Base-by-base conservation (phyloP, 2,113 vertebrate genomes). In the Corydoras maculifer region DNA sequence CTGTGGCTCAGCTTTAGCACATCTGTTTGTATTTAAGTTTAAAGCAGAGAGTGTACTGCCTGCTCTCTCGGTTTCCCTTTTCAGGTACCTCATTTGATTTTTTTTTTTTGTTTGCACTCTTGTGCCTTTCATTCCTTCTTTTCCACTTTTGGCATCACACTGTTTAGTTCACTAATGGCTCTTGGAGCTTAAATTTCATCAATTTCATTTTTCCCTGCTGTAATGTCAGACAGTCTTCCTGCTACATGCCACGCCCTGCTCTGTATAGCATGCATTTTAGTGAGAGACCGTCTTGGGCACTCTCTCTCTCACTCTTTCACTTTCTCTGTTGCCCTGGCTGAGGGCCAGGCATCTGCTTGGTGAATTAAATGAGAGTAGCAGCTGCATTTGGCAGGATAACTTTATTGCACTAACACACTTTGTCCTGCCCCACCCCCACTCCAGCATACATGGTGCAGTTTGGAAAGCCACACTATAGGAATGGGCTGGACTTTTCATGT, bases 11-110 rank as follows among this genome's bases (percentile, higher is more conserved):
- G 12, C 64, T 55, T 57, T 59, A 29, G 13, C 70, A 68, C 74
- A 78, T 80, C 70, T 82, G 76, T 72, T 78, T 78, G 64, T 80
- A 58, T 74, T 78, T 80, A 79, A 73, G 51, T 18, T 65, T 35
- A 43, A 43, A 58, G 62, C 48, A 65, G 43, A 8, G 50, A 68
- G 51, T 68, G 35, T 15, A 58, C 58, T 25, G 70, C 60, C 18
- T 67, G 25, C 14, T 73, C 31, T 64, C 74, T 64, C 69, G 14
- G 43, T 65, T 51, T 58, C 51, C 30, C 32, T 62, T 72, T 71
- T 62, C 57, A 31, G 13, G 14, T 55, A 55, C 9, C 4, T 62
- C 58, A 14, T 60, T 18, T 30, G 31, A 69, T 57, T 11, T 51
- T 54, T 43, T 35, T 64, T 10, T 8, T 60, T 3, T 67, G 61